Conservation (phyloP, 2,888 invertebrate species). For the Resseliella maxima region DNA sequence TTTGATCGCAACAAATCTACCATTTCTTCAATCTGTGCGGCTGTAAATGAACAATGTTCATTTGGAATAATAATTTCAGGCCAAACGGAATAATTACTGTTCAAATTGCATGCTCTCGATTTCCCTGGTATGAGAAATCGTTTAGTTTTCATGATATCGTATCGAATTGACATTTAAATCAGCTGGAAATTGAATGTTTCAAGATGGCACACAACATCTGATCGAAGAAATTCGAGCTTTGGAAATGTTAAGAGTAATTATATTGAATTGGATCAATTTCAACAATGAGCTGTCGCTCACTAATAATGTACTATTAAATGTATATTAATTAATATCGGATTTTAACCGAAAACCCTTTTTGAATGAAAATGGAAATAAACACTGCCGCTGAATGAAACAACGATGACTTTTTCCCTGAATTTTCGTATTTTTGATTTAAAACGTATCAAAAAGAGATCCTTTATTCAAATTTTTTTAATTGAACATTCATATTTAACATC, state of each 20-base stretch:
- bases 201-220: background rate
- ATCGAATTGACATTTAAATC: background rate
- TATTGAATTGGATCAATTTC: too few relatives aligned
- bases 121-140: background rate
- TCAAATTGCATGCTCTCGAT: background rate
- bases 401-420: too few relatives aligned
- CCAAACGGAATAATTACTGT: background rate
- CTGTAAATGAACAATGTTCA: background rate
- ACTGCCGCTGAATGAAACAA: too few relatives aligned
- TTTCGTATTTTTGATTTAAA: too few relatives aligned
- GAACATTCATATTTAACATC: too few relatives aligned
- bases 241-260: background rate
- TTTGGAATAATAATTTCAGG: background rate
- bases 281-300: too few relatives aligned
- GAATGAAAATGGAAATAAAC: too few relatives aligned
- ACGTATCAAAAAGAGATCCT: too few relatives aligned
- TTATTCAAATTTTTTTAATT: too few relatives aligned
- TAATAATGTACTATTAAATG: too few relatives aligned
- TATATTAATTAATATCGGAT: too few relatives aligned
- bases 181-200: background rate
- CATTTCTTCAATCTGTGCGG: background rate
- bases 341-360: too few relatives aligned
- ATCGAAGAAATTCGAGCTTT: background rate
- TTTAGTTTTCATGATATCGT: background rate
- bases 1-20: background rate